Evolutionary conservation across 2,113 vertebrate genomes (phyloP).

Genomic region (Heterotis niloticus): DNA sequence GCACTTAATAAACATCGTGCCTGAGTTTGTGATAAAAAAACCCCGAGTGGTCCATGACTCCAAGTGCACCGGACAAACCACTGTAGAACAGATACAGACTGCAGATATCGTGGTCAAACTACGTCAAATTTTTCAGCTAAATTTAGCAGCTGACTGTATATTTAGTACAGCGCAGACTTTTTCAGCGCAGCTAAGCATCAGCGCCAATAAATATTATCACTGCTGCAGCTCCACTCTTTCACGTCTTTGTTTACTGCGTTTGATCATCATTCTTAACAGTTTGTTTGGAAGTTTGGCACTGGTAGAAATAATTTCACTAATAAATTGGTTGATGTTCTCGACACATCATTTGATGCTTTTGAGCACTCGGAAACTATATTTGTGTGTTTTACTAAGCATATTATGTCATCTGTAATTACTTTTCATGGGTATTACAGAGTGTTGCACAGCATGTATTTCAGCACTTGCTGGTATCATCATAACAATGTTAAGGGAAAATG

Average conservation of each 20-base stretch:
- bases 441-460: neutral
- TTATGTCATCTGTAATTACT: slow-evolving; percentile 18
- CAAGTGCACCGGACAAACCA: too few relatives aligned
- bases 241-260: neutral
- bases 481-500: neutral
- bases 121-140: neutral
- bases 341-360: slow-evolving; percentile 6
- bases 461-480: neutral
- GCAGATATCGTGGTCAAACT: neutral
- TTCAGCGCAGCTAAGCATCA: too few relatives aligned
- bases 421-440: slow-evolving; percentile 14
- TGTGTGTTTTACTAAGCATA: slow-evolving; percentile 8
- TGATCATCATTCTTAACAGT: neutral
- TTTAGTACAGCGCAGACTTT: too few relatives aligned
- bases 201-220: neutral
- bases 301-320: slow-evolving; percentile 11
- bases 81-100: too few relatives aligned
- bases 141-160: too few relatives aligned
- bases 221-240: neutral
- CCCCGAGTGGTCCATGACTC: too few relatives aligned
- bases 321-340: neutral
- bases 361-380: neutral
- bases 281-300: neutral
- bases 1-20: too few relatives aligned
- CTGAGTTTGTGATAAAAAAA: too few relatives aligned